Evolutionary conservation across 2,888 invertebrate genomes (phyloP).

Genomic region (Philhelius pedissequus): DNA sequence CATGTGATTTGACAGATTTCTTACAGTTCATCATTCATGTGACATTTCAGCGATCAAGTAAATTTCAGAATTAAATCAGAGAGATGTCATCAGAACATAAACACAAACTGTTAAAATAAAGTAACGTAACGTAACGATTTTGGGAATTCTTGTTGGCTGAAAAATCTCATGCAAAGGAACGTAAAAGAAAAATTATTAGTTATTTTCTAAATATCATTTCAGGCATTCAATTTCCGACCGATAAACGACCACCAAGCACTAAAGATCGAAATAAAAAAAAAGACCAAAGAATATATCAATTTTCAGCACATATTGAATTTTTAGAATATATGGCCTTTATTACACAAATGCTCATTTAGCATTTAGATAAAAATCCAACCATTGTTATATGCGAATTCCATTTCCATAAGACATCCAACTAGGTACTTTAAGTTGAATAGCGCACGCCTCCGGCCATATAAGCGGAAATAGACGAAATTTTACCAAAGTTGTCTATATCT

Average conservation of each 20-base stretch:
- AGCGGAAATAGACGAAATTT: constrained; percentile 34
- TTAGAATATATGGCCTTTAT: not conserved
- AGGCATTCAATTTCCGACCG: too few species aligned
- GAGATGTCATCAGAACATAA: too few species aligned
- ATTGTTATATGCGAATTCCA: not conserved
- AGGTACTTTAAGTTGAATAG: not conserved
- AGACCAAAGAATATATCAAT: not conserved
- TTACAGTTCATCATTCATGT: too few species aligned
- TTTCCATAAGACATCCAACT: constrained; percentile 3
- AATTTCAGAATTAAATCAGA: too few species aligned
- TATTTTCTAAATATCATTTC: too few species aligned
- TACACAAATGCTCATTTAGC: not conserved
- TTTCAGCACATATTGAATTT: not conserved
- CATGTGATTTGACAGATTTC: too few species aligned
- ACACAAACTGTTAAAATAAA: too few species aligned
- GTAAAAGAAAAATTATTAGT: too few species aligned
- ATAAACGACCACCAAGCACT: not conserved
- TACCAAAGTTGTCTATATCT: constrained; percentile 14
- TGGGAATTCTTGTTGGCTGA: too few species aligned
- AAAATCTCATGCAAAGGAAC: too few species aligned
- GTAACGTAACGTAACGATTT: too few species aligned
- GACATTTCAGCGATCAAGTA: too few species aligned
- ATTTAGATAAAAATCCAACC: not conserved
- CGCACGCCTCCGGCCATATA: not conserved
- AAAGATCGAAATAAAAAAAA: not conserved